Conservation (phyloP, 2,113 vertebrate species). For the Pelobates fuscus region DNA sequence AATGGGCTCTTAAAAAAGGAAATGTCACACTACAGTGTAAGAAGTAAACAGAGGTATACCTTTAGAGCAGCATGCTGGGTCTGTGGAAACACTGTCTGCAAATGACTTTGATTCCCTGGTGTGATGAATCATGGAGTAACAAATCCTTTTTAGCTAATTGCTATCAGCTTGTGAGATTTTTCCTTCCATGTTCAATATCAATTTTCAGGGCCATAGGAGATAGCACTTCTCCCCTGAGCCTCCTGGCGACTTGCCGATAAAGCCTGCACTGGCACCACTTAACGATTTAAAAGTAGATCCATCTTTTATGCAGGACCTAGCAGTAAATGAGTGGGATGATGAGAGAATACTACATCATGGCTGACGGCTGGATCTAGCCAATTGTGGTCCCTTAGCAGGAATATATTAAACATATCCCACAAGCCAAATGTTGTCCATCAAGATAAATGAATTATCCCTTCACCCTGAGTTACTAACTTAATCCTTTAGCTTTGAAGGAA, state of each 20-base stretch:
- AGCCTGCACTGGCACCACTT: slow-evolving; percentile 88
- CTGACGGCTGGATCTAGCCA: slow-evolving; percentile 65
- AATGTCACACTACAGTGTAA: slow-evolving; percentile 77
- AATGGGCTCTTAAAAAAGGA: slow-evolving; percentile 75
- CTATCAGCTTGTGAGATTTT: slow-evolving; percentile 93
- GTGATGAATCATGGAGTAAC: slow-evolving; percentile 92
- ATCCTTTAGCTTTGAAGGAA: neutral
- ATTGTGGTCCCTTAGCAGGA: slow-evolving; percentile 63
- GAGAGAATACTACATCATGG: slow-evolving; percentile 65
- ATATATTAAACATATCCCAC: neutral
- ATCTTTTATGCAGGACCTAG: slow-evolving; percentile 81
- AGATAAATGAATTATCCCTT: neutral
- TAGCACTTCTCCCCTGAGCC: slow-evolving; percentile 84
- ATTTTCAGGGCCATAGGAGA: slow-evolving; percentile 95
- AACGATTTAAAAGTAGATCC: slow-evolving; percentile 76
- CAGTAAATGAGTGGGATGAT: slow-evolving; percentile 77
- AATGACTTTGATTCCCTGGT: slow-evolving; percentile 89
- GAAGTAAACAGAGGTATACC: slow-evolving; percentile 72
- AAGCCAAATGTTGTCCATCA: neutral
- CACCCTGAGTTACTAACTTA: neutral
- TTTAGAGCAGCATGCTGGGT: slow-evolving; percentile 62
- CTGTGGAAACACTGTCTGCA: slow-evolving; percentile 75
- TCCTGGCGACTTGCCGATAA: slow-evolving; percentile 79
- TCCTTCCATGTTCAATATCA: slow-evolving; percentile 96
- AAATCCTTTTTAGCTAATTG: slow-evolving; percentile 99